Percentiles rank a stretch among this genome's conserved stretches.
Conservation (phyloP, 2,888 invertebrate genomes). For the Crepidodera aurea region DNA sequence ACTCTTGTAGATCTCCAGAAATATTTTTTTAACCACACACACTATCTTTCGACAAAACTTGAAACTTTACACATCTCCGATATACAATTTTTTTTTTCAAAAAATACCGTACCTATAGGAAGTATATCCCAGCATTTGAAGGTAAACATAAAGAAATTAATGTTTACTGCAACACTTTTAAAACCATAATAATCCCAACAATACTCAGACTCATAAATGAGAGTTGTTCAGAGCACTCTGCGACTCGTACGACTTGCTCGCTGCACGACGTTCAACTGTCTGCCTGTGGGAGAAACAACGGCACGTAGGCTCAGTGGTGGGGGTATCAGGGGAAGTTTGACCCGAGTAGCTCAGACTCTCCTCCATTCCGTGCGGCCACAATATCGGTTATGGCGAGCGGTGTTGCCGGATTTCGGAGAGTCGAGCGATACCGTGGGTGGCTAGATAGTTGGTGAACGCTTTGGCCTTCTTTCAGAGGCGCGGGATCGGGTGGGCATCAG, state of each 20-base stretch:
- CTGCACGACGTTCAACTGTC: constrained; percentile 61
- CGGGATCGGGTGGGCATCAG: constrained; percentile 1
- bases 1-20: neutral
- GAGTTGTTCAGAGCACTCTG: constrained; percentile 25
- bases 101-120: constrained; percentile 65
- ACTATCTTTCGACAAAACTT: constrained; percentile 17
- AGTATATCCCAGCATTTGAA: constrained; percentile 75
- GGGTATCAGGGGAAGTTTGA: constrained; percentile 67
- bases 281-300: constrained; percentile 69
- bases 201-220: constrained; percentile 29
- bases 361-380: constrained; percentile 63
- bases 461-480: constrained; percentile 19
- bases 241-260: constrained; percentile 43
- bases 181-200: constrained; percentile 40
- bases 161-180: constrained; percentile 47
- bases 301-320: constrained; percentile 59
- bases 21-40: constrained; percentile 14
- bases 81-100: neutral
- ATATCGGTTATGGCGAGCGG: constrained; percentile 63
- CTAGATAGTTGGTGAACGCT: constrained; percentile 38
- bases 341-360: constrained; percentile 59
- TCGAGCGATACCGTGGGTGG: constrained; percentile 59
- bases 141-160: constrained; percentile 64
- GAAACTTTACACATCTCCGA: constrained; percentile 19
- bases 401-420: constrained; percentile 52